A percentile compares a stretch with the other conserved stretches of the same genome.
These are phyloP conservation scores for Symphodus melops DNA, from an alignment of 2,113 vertebrate genomes.

Conservation along the genomic window DNA sequence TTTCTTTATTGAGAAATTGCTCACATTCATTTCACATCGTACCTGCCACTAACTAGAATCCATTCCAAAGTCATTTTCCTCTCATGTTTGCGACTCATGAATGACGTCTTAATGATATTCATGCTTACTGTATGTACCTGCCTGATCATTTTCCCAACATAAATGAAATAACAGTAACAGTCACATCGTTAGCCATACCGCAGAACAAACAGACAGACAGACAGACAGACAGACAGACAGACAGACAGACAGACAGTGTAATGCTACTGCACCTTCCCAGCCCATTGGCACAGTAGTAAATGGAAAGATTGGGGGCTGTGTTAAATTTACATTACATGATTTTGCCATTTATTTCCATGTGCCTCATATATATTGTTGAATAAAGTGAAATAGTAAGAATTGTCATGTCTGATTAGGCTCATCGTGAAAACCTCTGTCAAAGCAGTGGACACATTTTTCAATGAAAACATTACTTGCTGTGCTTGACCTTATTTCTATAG, in stretches of 20 bases:
- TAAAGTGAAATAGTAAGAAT: no score
- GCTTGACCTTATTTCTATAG: no score
- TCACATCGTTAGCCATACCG: conserved; percentile 51
- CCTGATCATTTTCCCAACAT: conserved; percentile 39
- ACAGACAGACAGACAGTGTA: no score
- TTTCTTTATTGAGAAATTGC: neutral
- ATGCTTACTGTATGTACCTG: conserved; percentile 20
- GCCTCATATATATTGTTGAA: conserved; percentile 25
- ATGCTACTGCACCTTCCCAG: conserved; percentile 48
- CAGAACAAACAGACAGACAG: no score
- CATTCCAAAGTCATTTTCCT: conserved; percentile 15
- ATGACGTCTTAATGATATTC: conserved; percentile 44
- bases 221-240: no score
- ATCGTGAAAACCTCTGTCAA: conserved; percentile 30
- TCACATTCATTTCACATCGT: neutral
- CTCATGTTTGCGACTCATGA: conserved; percentile 22
- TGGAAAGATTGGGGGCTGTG: neutral
- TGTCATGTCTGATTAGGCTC: conserved; percentile 24
- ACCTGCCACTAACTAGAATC: conserved; percentile 10
- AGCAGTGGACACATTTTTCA: conserved; percentile 10
- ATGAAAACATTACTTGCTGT: no score
- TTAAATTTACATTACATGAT: conserved; percentile 34
- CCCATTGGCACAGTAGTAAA: conserved; percentile 38
- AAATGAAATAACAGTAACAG: conserved; percentile 56
- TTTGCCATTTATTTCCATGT: conserved; percentile 43